Conservation (phyloP, 2,888 invertebrate species). For the Muscina levida region DNA sequence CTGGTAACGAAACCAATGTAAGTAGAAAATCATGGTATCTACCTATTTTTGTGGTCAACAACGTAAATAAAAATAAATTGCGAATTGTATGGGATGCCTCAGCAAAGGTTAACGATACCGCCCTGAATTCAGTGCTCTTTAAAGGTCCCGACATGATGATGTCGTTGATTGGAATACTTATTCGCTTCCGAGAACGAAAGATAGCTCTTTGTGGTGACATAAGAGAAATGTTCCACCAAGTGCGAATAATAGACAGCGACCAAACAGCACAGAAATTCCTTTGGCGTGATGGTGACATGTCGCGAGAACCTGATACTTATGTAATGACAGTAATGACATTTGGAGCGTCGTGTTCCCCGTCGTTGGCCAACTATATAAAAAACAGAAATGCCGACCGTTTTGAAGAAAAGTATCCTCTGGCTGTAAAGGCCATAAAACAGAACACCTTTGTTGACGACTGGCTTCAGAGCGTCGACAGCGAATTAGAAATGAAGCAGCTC, state of each 20-base stretch:
- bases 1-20: background rate
- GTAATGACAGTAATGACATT: slow-evolving; percentile 68
- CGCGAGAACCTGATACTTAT: slow-evolving; percentile 59
- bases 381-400: slow-evolving; percentile 62
- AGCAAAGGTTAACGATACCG: slow-evolving; percentile 67
- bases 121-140: slow-evolving; percentile 70
- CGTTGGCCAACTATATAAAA: slow-evolving; percentile 67
- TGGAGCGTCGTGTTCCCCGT: too few relatives aligned
- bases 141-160: slow-evolving; percentile 73
- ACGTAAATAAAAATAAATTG: slow-evolving; percentile 68
- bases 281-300: slow-evolving; percentile 67
- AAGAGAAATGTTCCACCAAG: slow-evolving; percentile 69
- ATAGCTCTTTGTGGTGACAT: slow-evolving; percentile 72
- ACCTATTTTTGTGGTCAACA: slow-evolving; percentile 70
- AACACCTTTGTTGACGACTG: slow-evolving; percentile 71
- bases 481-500: slow-evolving; percentile 60
- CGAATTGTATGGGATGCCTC: slow-evolving; percentile 74
- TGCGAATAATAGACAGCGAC: slow-evolving; percentile 69
- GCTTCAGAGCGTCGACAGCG: slow-evolving; percentile 67
- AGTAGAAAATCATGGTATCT: slow-evolving; percentile 68
- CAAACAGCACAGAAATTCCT: slow-evolving; percentile 72
- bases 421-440: slow-evolving; percentile 55
- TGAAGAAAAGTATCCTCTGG: slow-evolving; percentile 53
- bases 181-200: slow-evolving; percentile 74
- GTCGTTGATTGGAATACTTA: slow-evolving; percentile 73